Evolutionary conservation across 2,797 vertebrate genomes (phyloP).

Genomic region (Amblyraja radiata): DNA sequence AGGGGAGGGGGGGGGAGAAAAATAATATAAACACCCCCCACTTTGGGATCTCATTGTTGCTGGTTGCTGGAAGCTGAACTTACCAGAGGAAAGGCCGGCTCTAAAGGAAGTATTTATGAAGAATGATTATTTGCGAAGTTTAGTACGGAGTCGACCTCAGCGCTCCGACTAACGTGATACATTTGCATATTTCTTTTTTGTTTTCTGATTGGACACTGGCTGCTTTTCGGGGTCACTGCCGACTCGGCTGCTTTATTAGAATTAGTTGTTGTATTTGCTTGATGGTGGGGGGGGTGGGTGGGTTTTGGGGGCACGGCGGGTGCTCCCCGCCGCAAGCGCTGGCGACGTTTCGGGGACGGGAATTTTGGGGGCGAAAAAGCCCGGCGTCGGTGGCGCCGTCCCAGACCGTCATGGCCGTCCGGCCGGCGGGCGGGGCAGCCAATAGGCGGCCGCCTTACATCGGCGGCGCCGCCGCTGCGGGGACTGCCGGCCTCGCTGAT

Average conservation of each 20-base stretch:
- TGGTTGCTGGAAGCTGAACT: conserved; percentile 34
- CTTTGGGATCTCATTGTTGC: not conserved
- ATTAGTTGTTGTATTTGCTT: not conserved
- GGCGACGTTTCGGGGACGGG: not conserved
- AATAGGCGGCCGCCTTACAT: not conserved
- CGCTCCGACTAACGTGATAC: conserved; percentile 37
- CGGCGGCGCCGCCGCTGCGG: not conserved
- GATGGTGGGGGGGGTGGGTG: too few relatives aligned
- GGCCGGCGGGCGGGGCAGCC: not conserved
- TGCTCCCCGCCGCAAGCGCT: not conserved
- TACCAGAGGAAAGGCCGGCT: conserved; percentile 38
- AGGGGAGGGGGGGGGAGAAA: not conserved
- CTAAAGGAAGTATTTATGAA: conserved; percentile 41
- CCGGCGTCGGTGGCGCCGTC: not conserved
- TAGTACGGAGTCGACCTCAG: conserved; percentile 49
- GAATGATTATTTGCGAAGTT: conserved; percentile 58
- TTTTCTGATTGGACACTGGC: conserved; percentile 36
- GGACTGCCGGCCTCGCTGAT: not conserved
- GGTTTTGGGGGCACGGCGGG: not conserved
- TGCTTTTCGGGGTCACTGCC: conserved; percentile 30
- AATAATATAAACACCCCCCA: not conserved
- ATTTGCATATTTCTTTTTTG: conserved; percentile 38
- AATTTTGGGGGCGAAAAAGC: not conserved
- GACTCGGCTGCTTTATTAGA: conserved; percentile 34
- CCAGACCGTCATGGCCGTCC: conserved; percentile 25